Base-by-base conservation (phyloP, 2,888 invertebrate genomes). In the Limenitis camilla region DNA sequence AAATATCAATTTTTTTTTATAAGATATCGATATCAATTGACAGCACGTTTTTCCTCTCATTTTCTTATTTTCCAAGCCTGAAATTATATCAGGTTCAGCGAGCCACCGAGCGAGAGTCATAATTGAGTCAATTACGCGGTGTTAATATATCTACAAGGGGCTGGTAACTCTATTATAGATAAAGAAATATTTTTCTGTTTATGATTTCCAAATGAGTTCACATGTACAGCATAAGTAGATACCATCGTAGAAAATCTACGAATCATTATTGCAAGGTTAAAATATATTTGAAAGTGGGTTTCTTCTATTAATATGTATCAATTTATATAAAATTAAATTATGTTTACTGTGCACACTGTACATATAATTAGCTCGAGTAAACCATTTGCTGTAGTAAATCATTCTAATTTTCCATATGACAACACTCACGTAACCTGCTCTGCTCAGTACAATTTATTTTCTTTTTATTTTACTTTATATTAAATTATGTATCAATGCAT, bases 41-140 rank as follows among this genome's bases (percentile, higher is more conserved):
- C 56, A 11, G 48, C 51, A 58, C 65, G 69, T 70, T 72, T 66
- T 64, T 59, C 60, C 32, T 53, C 31, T 55, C 56, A 60, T 78
- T 75, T 81, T 80, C 78, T 76, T 81, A 81, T 81, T 78, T 71
- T 71, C 65, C 66, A 78, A 82, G 81, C 81, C 80, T 74, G 73
- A 76, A 79, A 84, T 83, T 81, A 78, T 69, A 61, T 62, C 19
- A 3, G 3, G 19, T 60, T 65, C 59, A 63, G 63, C 60, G 62
- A 57, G 61, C 63, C 62, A 59, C 52, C 60, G 56, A 59, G 58
- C 64, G 58, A 58, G 63, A 61, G 66, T 69, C 69, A 71, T 80
- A 78, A 78, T 76, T 71, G 76, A 76, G 66, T 61, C 78, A 82
- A 82, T 81, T 81, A 80, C 71, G 74, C 64, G 75, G 75, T 78